Evolutionary conservation across 2,797 vertebrate species (phyloP).

Genomic region (Poecilia picta): DNA sequence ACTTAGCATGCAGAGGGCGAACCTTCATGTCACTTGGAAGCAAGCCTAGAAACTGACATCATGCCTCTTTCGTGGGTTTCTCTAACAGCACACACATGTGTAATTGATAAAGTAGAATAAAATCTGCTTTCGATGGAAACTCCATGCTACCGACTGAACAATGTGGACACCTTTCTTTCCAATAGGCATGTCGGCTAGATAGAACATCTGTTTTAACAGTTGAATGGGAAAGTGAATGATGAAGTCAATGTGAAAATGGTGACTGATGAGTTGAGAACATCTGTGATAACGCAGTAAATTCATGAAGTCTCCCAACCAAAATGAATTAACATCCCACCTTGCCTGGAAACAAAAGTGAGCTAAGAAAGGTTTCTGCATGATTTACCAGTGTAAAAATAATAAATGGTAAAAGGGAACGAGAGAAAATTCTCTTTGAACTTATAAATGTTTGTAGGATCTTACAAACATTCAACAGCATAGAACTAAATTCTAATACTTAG

Average conservation of each 20-base stretch:
- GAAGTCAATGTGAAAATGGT: not conserved
- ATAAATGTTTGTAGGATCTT: not conserved
- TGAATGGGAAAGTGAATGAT: not conserved
- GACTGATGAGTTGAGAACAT: not conserved
- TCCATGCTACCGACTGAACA: not conserved
- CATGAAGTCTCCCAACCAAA: not conserved
- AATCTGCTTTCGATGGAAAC: conserved; percentile 20
- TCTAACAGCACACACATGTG: conserved; percentile 13
- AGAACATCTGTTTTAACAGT: not conserved
- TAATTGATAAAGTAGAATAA: conserved; percentile 17
- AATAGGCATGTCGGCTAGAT: not conserved
- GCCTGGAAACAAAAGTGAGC: not conserved
- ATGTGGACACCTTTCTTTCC: conserved; percentile 5
- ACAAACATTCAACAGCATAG: not conserved
- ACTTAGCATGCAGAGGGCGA: conserved; percentile 28
- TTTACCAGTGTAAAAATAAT: not conserved
- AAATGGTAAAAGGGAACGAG: not conserved
- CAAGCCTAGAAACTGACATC: conserved; percentile 40
- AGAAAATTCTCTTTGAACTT: not conserved
- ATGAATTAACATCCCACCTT: not conserved
- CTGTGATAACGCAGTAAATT: not conserved
- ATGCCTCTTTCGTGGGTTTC: conserved; percentile 28
- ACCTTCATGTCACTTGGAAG: conserved; percentile 39
- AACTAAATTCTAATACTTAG: not conserved
- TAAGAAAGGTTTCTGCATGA: not conserved